These are phyloP conservation scores for Dufourea novaeangliae DNA, from an alignment of 1,140 invertebrate species.

Conservation along the genomic window DNA sequence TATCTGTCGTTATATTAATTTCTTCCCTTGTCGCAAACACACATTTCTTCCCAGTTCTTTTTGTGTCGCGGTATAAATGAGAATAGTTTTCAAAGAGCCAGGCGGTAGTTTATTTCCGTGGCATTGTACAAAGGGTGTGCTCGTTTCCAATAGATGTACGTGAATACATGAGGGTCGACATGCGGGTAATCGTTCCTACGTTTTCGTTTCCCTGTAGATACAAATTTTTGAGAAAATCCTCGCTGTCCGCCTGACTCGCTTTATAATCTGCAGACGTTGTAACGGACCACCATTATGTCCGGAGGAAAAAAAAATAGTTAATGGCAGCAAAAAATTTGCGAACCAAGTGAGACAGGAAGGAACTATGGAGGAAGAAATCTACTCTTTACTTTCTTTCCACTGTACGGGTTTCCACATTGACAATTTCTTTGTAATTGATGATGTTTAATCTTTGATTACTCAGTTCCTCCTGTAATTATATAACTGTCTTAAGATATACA, in stretches of 20 bases:
- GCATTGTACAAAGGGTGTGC: conserved; percentile 31
- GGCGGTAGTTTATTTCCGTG: conserved; percentile 34
- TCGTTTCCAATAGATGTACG: conserved; percentile 31
- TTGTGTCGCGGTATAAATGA: conserved; percentile 16
- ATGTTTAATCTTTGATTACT: neutral
- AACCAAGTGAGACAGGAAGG: conserved; percentile 13
- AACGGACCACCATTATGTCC: conserved; percentile 13
- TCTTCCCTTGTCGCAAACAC: conserved; percentile 6
- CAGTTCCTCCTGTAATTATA: neutral
- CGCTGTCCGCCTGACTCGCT: conserved; percentile 6
- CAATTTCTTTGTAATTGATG: conserved; percentile 23
- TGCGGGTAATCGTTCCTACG: conserved; percentile 54
- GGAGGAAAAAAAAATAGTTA: conserved; percentile 47
- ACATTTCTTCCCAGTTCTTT: conserved; percentile 4
- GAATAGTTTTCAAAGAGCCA: conserved; percentile 45
- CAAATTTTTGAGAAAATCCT: conserved; percentile 51
- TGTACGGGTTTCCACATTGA: conserved; percentile 3
- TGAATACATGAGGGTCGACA: conserved; percentile 33
- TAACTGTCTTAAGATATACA: neutral
- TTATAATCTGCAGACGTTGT: conserved; percentile 35
- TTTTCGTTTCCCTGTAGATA: conserved; percentile 31
- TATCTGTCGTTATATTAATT: conserved; percentile 42
- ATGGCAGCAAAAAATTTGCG: conserved; percentile 35
- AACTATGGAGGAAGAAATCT: conserved; percentile 12
- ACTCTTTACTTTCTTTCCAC: conserved; percentile 5